Evolutionary conservation across 2,797 vertebrate genomes (phyloP).

Genomic region (Synaphobranchus kaupii): DNA sequence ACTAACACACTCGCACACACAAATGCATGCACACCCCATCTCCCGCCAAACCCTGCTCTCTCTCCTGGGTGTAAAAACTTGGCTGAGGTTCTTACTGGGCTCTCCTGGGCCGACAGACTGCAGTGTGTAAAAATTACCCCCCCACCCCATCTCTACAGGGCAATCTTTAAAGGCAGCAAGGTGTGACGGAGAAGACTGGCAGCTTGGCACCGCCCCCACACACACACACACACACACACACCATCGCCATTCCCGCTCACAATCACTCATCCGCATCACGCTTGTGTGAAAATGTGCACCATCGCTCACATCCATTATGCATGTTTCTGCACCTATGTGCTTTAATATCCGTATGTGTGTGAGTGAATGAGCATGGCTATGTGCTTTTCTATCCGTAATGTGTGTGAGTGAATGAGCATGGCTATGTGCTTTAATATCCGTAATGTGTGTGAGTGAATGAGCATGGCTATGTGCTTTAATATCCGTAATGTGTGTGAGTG

Average conservation of each 20-base stretch:
- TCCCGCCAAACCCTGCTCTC: constrained; percentile 46
- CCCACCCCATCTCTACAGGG: constrained; percentile 86
- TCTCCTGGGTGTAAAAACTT: constrained; percentile 85
- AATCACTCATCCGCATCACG: background rate
- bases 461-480: constrained; percentile 39
- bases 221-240: constrained; percentile 37
- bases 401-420: background rate
- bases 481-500: constrained; percentile 31
- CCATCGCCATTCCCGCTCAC: background rate
- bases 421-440: background rate
- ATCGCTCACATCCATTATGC: background rate
- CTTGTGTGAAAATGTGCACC: background rate
- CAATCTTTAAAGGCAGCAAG: constrained; percentile 92
- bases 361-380: background rate
- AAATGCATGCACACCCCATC: background rate
- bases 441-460: constrained; percentile 6
- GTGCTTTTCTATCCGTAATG: background rate
- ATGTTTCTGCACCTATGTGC: background rate
- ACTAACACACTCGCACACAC: too few species aligned
- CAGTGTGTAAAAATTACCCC: constrained; percentile 86
- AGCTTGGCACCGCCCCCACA: constrained; percentile 72
- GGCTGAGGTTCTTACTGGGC: constrained; percentile 84
- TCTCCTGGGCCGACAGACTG: constrained; percentile 87
- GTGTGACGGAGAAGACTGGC: constrained; percentile 91
- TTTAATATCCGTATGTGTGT: constrained; percentile 3